Percentiles rank a stretch among this genome's conserved stretches.
These are phyloP conservation scores for Agrilus biguttatus DNA, from an alignment of 2,888 invertebrate genomes.

Conservation along the genomic window DNA sequence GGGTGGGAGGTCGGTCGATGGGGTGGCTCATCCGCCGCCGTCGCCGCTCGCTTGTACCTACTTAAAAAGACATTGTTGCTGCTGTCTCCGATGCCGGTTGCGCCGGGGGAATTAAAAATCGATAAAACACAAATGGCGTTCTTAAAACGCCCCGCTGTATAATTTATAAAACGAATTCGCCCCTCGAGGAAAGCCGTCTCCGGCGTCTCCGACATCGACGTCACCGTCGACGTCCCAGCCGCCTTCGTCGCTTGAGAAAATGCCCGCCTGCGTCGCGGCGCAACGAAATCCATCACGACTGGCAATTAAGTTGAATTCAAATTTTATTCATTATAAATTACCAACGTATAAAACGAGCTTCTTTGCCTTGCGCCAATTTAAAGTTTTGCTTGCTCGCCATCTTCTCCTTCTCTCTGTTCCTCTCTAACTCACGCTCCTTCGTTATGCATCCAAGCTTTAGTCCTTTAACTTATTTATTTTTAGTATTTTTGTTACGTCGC, in stretches of 20 bases:
- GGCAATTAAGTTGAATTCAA: constrained; percentile 35
- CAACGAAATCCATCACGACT: constrained; percentile 32
- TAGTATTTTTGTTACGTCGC: too few species aligned
- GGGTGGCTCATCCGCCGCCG: too few species aligned
- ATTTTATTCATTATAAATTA: constrained; percentile 36
- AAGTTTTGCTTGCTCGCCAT: constrained; percentile 19
- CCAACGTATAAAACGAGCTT: constrained; percentile 32
- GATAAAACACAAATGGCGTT: constrained; percentile 29
- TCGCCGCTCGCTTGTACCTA: too few species aligned
- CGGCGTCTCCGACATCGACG: neutral
- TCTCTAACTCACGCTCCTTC: too few species aligned
- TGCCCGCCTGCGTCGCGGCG: constrained; percentile 20
- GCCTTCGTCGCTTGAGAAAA: constrained; percentile 14
- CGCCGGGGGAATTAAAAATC: constrained; percentile 22
- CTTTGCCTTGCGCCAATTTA: constrained; percentile 32
- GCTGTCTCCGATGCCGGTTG: too few species aligned
- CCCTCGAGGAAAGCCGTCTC: constrained; percentile 21
- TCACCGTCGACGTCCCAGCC: too few species aligned
- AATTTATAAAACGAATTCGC: constrained; percentile 20
- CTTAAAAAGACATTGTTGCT: too few species aligned
- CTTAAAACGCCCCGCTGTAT: constrained; percentile 26
- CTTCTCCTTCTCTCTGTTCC: too few species aligned
- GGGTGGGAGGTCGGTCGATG: too few species aligned
- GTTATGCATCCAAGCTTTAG: too few species aligned
- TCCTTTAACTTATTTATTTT: too few species aligned